A percentile compares a stretch with the other conserved stretches of the same genome.
Conservation (phyloP, 1,140 invertebrate genomes). For the Drosophila littoralis region DNA sequence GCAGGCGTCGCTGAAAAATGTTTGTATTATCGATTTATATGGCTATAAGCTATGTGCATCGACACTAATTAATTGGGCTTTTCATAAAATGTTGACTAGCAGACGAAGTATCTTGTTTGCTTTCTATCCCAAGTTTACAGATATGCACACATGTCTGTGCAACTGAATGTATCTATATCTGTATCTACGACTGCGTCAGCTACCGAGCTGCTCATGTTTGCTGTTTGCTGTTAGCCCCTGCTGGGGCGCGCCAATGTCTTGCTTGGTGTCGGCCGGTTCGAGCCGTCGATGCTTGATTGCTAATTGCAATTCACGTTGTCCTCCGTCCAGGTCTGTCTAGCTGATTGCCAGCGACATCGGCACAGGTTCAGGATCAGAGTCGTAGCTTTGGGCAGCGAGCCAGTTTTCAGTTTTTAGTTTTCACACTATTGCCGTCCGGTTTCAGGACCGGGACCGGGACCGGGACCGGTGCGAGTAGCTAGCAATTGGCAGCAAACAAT, state of each 20-base stretch:
- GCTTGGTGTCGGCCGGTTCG: constrained; percentile 41
- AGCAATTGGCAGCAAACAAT: constrained; percentile 22
- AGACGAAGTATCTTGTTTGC: constrained; percentile 47
- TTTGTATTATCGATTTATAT: constrained; percentile 74
- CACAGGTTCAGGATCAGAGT: constrained; percentile 18
- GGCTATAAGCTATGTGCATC: constrained; percentile 32
- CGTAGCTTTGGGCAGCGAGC: constrained; percentile 26
- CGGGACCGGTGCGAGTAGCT: constrained; percentile 7
- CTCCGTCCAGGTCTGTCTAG: constrained; percentile 26
- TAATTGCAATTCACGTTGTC: constrained; percentile 68
- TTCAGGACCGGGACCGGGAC: constrained; percentile 8
- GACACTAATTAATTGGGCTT: constrained; percentile 76
- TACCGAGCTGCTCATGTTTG: constrained; percentile 57
- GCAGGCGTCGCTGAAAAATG: constrained; percentile 19
- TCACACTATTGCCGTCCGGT: constrained; percentile 36
- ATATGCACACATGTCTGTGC: constrained; percentile 22
- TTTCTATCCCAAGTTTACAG: constrained; percentile 34
- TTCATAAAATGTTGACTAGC: constrained; percentile 62
- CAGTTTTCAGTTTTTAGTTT: constrained; percentile 39
- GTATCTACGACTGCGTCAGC: constrained; percentile 56
- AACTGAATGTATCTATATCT: constrained; percentile 32
- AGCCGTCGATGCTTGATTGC: constrained; percentile 70
- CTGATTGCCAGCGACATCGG: constrained; percentile 47
- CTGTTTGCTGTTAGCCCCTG: constrained; percentile 41
- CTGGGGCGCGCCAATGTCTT: constrained; percentile 58